Evolutionary conservation across 2,113 vertebrate genomes (phyloP).

Genomic region (Scatophagus argus): DNA sequence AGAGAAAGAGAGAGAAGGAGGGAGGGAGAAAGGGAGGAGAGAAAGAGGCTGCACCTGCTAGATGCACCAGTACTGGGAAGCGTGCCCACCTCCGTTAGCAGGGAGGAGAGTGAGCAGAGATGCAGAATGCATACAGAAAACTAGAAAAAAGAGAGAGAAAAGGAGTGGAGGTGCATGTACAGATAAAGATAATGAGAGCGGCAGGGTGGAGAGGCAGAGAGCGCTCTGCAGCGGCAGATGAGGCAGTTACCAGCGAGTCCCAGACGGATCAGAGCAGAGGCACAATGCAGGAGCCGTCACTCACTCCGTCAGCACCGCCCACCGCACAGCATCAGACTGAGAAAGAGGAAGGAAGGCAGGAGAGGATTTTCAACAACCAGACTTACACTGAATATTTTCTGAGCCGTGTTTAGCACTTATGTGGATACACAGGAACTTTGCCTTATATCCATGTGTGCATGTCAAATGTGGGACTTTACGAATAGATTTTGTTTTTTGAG

Average conservation of each 20-base stretch:
- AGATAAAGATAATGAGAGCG: slow-evolving; percentile 68
- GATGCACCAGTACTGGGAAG: slow-evolving; percentile 76
- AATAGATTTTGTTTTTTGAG: neutral
- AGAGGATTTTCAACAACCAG: neutral
- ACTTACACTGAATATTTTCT: neutral
- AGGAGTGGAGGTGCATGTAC: slow-evolving; percentile 56
- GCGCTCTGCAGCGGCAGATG: slow-evolving; percentile 55
- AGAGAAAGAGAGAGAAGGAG: slow-evolving; percentile 39
- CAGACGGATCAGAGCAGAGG: slow-evolving; percentile 78
- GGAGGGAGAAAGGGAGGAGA: slow-evolving; percentile 79
- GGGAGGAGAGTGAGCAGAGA: slow-evolving; percentile 61
- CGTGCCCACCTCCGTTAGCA: slow-evolving; percentile 72
- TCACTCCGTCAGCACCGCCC: slow-evolving; percentile 51
- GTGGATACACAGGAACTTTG: neutral
- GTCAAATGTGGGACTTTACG: too few species aligned
- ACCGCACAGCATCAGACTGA: slow-evolving; percentile 21
- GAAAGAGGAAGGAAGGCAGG: neutral
- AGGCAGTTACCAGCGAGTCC: slow-evolving; percentile 48
- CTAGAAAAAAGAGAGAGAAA: neutral
- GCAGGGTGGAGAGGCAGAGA: slow-evolving; percentile 40
- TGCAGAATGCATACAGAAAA: slow-evolving; percentile 63
- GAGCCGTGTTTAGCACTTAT: neutral
- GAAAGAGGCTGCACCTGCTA: slow-evolving; percentile 81
- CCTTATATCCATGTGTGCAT: too few species aligned
- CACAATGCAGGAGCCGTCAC: slow-evolving; percentile 76